phyloP scores from a whole-genome alignment of 2,797 vertebrate species.

The Sarcoramphus papa region DNA sequence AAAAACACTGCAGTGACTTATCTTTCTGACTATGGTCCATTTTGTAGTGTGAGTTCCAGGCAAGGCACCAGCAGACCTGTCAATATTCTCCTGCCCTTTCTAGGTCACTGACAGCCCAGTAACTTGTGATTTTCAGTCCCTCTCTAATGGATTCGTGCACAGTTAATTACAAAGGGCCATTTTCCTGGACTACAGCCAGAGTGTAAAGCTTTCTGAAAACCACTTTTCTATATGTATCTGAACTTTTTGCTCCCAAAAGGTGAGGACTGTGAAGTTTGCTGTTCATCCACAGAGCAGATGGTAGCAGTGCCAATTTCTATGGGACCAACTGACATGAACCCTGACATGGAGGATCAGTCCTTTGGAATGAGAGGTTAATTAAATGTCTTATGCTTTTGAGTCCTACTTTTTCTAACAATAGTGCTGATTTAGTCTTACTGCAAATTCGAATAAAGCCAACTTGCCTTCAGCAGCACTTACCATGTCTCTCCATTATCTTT shows the following conservation, averaged over 20 bases:
- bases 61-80: background rate
- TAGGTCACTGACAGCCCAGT: background rate
- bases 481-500: background rate
- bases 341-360: background rate
- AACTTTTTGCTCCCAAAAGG: background rate
- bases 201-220: background rate
- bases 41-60: background rate
- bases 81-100: background rate
- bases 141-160: background rate
- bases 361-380: slow-evolving; percentile 18
- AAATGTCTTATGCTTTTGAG: background rate
- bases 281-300: background rate
- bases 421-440: background rate
- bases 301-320: background rate
- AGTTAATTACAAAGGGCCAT: background rate
- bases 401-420: background rate
- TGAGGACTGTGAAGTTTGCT: background rate
- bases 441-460: background rate
- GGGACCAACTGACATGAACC: background rate
- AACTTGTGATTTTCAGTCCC: background rate
- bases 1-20: background rate
- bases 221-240: background rate
- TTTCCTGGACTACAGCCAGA: background rate
- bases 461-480: background rate
- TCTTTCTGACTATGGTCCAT: background rate